A percentile compares a stretch with the other conserved stretches of the same genome.
Conservation (phyloP, 2,113 vertebrate species). For the Limnothrissa miodon region DNA sequence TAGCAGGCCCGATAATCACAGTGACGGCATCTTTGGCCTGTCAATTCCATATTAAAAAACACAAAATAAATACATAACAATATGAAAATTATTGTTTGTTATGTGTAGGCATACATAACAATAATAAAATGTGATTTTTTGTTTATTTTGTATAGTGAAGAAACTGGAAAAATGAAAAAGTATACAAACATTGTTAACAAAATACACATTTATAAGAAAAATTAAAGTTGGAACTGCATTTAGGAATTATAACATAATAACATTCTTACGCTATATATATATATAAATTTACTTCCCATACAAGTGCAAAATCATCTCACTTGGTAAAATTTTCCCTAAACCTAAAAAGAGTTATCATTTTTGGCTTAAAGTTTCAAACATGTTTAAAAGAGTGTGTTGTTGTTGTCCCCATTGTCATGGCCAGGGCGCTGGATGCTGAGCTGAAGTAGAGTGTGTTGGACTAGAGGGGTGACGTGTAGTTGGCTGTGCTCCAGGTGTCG, state of each 20-base stretch:
- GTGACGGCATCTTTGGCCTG: neutral
- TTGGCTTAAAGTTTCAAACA: neutral
- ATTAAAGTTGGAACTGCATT: too few relatives aligned
- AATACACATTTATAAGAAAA: too few relatives aligned
- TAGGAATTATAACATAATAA: too few relatives aligned
- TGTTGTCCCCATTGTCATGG: neutral
- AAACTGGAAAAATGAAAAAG: too few relatives aligned
- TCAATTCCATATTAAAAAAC: neutral
- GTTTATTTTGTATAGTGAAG: too few relatives aligned
- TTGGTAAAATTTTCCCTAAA: neutral
- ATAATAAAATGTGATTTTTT: too few relatives aligned
- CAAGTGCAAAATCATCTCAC: neutral
- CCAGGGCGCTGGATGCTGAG: neutral
- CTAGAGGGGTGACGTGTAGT: neutral
- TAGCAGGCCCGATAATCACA: constrained; percentile 50
- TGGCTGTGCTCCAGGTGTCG: neutral
- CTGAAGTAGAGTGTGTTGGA: neutral
- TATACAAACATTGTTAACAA: too few relatives aligned
- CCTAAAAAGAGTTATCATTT: neutral
- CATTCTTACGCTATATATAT: too few relatives aligned
- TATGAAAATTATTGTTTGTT: too few relatives aligned
- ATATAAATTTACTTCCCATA: too few relatives aligned
- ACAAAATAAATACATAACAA: too few relatives aligned
- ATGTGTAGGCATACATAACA: too few relatives aligned
- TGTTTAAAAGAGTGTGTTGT: neutral